Percentiles rank a stretch among this genome's conserved stretches.
Evolutionary conservation across 2,888 invertebrate species (phyloP).

Genomic region (Trissolcus brochymenae): DNA sequence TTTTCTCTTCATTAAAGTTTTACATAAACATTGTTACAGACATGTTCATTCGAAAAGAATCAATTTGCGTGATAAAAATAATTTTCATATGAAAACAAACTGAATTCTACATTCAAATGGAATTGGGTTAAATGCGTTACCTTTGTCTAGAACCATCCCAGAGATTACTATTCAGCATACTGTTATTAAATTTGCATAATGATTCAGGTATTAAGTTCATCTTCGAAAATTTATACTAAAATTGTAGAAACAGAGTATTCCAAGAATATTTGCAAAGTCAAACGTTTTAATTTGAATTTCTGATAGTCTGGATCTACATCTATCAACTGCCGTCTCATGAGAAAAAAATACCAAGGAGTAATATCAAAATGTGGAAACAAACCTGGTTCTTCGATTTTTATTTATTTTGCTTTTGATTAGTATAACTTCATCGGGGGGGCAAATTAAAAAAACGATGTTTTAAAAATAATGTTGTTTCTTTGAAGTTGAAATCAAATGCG

Average conservation of each 20-base stretch:
- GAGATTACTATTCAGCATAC: constrained; percentile 44
- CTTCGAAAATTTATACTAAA: constrained; percentile 30
- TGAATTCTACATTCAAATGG: constrained; percentile 30
- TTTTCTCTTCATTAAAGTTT: too few species aligned
- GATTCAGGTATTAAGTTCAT: constrained; percentile 39
- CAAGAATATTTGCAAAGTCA: constrained; percentile 1
- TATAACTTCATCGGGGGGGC: too few species aligned
- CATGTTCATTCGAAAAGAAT: neutral
- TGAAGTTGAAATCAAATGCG: too few species aligned
- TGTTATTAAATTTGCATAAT: constrained; percentile 52
- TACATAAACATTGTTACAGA: too few species aligned
- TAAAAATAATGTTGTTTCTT: too few species aligned
- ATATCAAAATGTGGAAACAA: too few species aligned
- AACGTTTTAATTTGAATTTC: neutral
- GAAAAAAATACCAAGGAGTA: too few species aligned
- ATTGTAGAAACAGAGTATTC: constrained; percentile 26
- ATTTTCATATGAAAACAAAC: constrained; percentile 36
- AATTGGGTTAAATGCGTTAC: constrained; percentile 44
- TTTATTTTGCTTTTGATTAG: too few species aligned
- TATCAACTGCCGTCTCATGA: too few species aligned
- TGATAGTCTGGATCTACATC: neutral
- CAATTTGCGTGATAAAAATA: constrained; percentile 7
- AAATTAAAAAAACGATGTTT: too few species aligned
- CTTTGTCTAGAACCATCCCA: constrained; percentile 39
- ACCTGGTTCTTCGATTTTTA: too few species aligned